Base-by-base conservation (phyloP, 2,888 invertebrate species). In the Clistopyga incitator region DNA sequence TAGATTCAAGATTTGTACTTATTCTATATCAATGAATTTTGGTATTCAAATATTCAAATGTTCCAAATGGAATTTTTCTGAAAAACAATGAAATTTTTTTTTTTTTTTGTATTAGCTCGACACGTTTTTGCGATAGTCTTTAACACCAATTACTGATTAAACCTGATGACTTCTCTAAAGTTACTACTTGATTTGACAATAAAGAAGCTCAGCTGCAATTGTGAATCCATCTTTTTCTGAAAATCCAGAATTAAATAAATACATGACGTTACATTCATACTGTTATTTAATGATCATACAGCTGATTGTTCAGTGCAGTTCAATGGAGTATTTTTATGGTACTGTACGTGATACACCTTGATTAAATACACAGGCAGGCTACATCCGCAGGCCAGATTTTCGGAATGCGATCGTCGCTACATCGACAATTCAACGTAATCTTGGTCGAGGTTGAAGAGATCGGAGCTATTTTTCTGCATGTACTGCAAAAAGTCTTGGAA, bases 401-500 rank as follows among this genome's bases (percentile, higher is more conserved):
- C 20, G 23, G 20, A 3, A 13, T 20, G 61, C 20, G 45, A 25
- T 38, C 10, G 13, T 25, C 64, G 29, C 61, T 84, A 84, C 0
- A 98, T 97, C 8, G 97, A 96, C 0, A 98, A 97, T 88, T 97
- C 97, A 0, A 96, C 96, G 91, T 98, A 98, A 92, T 97, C 97
- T 88, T 96, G 96, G 34, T 91, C 87, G 87, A 97, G 94, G 93
- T 95, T 97, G 92, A 98, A 98, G 81, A 97, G 94, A 2, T 96
- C 96, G 0, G 96, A 94, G 86, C 96, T 95, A 90, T 98, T 97
- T 86, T 96, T 97, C 56, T 97, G 96, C 94, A 98, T 94, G 92
- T 96, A 98, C 94, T 97, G 98, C 3, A 99, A 93, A 90, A 99
- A 97, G 90, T 99, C 98, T 90, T 98, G 97, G 85, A 99, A 95